Percentiles rank a stretch among this genome's conserved stretches.
These are phyloP conservation scores for Epinotia nisella DNA, from an alignment of 2,888 invertebrate genomes.

Conservation along the genomic window DNA sequence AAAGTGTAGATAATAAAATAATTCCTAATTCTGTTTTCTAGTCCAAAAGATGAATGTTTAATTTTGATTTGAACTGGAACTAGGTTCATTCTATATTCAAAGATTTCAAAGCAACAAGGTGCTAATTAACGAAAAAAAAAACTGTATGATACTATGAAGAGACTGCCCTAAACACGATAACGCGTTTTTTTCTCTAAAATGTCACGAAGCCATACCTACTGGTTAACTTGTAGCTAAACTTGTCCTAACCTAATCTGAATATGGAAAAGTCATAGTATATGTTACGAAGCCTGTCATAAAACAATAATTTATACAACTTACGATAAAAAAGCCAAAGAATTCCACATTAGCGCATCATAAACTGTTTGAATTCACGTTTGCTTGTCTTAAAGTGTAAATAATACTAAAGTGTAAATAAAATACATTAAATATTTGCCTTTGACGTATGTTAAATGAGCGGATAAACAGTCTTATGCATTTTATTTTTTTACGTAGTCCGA, in stretches of 20 bases:
- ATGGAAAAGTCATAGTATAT: neutral
- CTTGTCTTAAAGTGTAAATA: slow-evolving; percentile 23
- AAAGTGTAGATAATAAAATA: too few species aligned
- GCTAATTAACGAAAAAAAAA: too few species aligned
- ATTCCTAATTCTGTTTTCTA: too few species aligned
- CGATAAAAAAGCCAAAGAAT: slow-evolving; percentile 9
- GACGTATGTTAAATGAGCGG: slow-evolving; percentile 24
- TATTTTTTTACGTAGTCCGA: slow-evolving; percentile 12
- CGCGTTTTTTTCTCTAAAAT: too few species aligned
- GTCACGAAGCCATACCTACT: too few species aligned
- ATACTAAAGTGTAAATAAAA: slow-evolving; percentile 19
- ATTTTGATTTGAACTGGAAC: too few species aligned
- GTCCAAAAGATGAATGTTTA: too few species aligned
- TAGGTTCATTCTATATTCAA: too few species aligned
- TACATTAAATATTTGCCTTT: slow-evolving; percentile 38
- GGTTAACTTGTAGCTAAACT: neutral
- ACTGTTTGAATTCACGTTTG: slow-evolving; percentile 21
- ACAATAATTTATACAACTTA: slow-evolving; percentile 10
- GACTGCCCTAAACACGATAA: too few species aligned
- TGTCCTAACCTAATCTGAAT: neutral
- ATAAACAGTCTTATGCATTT: slow-evolving; percentile 16
- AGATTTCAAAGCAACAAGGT: too few species aligned
- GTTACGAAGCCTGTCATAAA: neutral
- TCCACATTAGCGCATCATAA: slow-evolving; percentile 31
- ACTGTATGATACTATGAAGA: too few species aligned